Evolutionary conservation across 2,797 vertebrate species (phyloP).

Genomic region (Phrynocephalus forsythii): DNA sequence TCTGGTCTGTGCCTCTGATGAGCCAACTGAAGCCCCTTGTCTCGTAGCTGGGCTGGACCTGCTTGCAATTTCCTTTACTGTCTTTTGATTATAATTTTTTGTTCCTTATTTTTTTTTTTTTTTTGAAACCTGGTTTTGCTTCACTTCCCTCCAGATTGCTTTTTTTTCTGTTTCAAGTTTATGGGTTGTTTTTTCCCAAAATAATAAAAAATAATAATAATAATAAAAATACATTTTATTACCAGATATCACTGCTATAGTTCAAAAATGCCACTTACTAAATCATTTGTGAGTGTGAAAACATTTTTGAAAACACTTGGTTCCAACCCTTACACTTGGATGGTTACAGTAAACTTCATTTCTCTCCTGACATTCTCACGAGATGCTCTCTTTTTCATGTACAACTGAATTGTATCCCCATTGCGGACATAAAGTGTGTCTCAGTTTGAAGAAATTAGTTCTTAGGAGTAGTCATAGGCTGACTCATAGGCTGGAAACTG

Average conservation of each 20-base stretch:
- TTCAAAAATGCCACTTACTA: slow-evolving; percentile 71
- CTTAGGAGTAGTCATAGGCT: too few relatives aligned
- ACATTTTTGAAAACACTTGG: slow-evolving; percentile 60
- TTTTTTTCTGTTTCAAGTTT: slow-evolving; percentile 64
- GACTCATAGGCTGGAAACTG: background rate
- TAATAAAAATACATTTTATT: slow-evolving; percentile 65
- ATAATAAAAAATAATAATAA: slow-evolving; percentile 58
- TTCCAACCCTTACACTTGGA: slow-evolving; percentile 63
- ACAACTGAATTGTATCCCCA: slow-evolving; percentile 44
- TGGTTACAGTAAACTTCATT: slow-evolving; percentile 48
- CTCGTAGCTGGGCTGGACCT: background rate
- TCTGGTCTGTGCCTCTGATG: background rate
- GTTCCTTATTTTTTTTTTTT: background rate
- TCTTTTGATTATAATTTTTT: slow-evolving; percentile 26
- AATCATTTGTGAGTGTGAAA: slow-evolving; percentile 71
- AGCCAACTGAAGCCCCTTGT: background rate
- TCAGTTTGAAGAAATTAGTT: background rate
- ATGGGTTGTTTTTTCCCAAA: slow-evolving; percentile 20
- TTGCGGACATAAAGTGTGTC: background rate
- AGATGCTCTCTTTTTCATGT: slow-evolving; percentile 56
- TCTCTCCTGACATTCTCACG: slow-evolving; percentile 44
- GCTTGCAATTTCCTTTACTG: slow-evolving; percentile 53
- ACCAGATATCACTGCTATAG: slow-evolving; percentile 71
- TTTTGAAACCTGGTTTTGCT: slow-evolving; percentile 63
- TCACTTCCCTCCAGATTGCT: slow-evolving; percentile 43